Evolutionary conservation across 2,888 invertebrate genomes (phyloP), one percentile per base, ranked within the genome.

Genomic region (Priapulus caudatus): DNA sequence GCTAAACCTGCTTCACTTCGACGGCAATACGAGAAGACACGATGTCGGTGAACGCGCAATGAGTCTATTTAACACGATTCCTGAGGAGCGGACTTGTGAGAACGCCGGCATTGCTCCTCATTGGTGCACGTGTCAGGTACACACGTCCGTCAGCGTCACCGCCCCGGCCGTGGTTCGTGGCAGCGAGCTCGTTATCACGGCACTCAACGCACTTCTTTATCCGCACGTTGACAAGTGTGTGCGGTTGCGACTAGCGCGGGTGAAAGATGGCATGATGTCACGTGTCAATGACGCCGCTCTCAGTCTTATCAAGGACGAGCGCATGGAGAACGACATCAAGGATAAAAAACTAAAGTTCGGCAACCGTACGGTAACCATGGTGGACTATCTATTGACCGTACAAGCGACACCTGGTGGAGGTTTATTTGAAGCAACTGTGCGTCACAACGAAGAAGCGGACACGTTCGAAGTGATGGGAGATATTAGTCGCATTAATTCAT

Each of bases 81-180:
- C 58, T 4, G 49, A 50, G 21, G 49, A 56, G 20, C 47, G 55
- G 21, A 56, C 46, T 15, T 63, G 64, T 44, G 50, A 44, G 20
- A 60, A 61, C 53, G 63, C 62, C 2, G 50, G 56, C 50, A 54
- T 63, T 23, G 62, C 64, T 5, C 59, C 59, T 19, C 62, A 62
- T 44, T 63, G 56, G 49, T 63, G 64, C 52, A 61, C 63, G 0
- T 63, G 64, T 48, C 60, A 53, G 45, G 48, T 33, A n/a, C 33
- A 33, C n/a, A 10, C 10, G n/a, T n/a, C n/a, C 10, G 33, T 33
- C n/a, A n/a, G n/a, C 33, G n/a, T n/a, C n/a, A 10, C 33, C 10
- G 33, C 10, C 10, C 10, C 33, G 10, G n/a, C n/a, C 10, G 33
- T 33, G 33, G 33, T 33, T 10, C 33, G 33, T 10, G 10, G 33